Evolutionary conservation across 2,113 vertebrate genomes (phyloP), one percentile per base, ranked within the genome.

Genomic region (Antennarius striatus): DNA sequence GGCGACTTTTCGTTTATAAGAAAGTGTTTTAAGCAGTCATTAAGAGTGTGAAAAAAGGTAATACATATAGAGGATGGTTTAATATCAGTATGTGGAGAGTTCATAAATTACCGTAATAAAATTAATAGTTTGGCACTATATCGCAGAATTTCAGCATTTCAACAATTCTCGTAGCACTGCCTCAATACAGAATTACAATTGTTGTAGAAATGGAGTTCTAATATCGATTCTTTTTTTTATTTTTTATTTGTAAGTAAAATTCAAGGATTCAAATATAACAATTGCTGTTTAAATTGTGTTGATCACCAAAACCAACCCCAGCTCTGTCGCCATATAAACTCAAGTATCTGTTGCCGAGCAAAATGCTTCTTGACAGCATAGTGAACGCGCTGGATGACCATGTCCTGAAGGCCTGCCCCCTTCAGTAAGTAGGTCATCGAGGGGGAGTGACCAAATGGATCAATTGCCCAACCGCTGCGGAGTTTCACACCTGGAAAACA

Each of bases 271-370:
- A 10, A 10, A 13, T 11, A 5, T 45, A 1, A 12, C 4, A n/a
- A 14, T 10, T 11, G 5, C 28, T 36, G 5, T 15, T 45, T 45
- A 45, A 9, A 50, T 22, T 13, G 13, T 11, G 0, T 16, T 22
- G 4, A 16, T 30, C 29, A 3, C 9, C 4, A 11, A 29, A 11
- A 50, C 66, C 42, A 51, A 97, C 96, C 96, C 96, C 96, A 98
- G 81, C 87, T 96, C 86, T 98, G 96, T 80, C 96, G 94, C 96
- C 96, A 98, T 78, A 91, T 94, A 85, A 98, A 98, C 86, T 98
- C 96, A 12, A 98, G 81, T 0, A 89, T 94, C 77, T 92, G 94
- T 69, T 95, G 89, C 3, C 10, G 29, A 45, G 96, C 6, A 63
- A 97, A 95, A 71, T 98, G 79, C 53, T 98, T 98, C 92, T 98